Evolutionary conservation across 30 jellyfish, hydroid and myxozoan genomes (phyloP).

Genomic region (Cassiopea xamachana): DNA sequence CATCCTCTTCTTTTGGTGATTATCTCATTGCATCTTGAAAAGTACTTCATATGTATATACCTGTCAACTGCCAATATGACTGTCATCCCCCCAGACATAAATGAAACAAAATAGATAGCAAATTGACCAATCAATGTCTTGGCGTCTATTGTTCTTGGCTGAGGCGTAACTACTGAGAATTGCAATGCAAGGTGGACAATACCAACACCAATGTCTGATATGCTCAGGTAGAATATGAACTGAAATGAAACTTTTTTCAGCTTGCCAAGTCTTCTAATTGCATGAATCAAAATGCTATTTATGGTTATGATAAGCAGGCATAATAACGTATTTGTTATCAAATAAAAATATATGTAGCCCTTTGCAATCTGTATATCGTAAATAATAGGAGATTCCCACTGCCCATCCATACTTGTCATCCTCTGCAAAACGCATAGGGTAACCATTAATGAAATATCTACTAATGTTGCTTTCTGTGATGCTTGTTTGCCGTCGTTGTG

Average conservation of each 20-base stretch:
- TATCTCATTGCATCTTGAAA: conserved; percentile 20
- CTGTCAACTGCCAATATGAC: conserved; percentile 34
- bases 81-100: conserved; percentile 44
- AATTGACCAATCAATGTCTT: conserved; percentile 1
- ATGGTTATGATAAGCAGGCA: conserved; percentile 5
- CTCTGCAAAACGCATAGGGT: neutral
- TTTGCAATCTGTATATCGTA: conserved; percentile 7
- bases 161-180: conserved; percentile 9
- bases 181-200: conserved; percentile 35
- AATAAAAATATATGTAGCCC: neutral
- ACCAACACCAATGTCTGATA: conserved; percentile 51
- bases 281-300: conserved; percentile 54
- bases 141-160: conserved; percentile 1
- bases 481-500: no score
- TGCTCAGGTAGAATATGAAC: conserved; percentile 37
- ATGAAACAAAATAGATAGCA: conserved; percentile 8
- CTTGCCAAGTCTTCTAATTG: conserved; percentile 27
- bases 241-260: conserved; percentile 13
- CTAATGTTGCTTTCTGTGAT: no score
- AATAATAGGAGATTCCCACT: conserved; percentile 11
- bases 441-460: no score
- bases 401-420: neutral
- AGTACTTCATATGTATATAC: conserved; percentile 55
- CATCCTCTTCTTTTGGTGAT: conserved; percentile 10
- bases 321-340: neutral